Conservation (phyloP, 1,140 invertebrate genomes). For the Hycleus cichorii region DNA sequence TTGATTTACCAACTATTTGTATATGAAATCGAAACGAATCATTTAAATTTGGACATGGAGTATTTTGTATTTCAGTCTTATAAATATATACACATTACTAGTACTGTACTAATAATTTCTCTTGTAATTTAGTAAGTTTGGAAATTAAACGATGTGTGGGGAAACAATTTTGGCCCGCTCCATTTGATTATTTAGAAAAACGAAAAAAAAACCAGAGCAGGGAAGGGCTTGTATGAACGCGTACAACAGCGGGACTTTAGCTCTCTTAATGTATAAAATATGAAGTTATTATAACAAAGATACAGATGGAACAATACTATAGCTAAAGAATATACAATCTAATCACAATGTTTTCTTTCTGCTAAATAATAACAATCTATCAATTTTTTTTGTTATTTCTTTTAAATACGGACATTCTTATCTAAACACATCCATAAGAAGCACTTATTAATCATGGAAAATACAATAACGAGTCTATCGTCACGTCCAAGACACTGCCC, state of each 20-base stretch:
- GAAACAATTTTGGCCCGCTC: too few species aligned
- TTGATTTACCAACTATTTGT: too few species aligned
- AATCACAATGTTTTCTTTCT: slow-evolving; percentile 38
- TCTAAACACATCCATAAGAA: slow-evolving; percentile 44
- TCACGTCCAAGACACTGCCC: slow-evolving; percentile 25
- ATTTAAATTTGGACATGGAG: slow-evolving; percentile 33
- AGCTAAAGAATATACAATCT: slow-evolving; percentile 39
- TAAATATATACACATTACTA: slow-evolving; percentile 28
- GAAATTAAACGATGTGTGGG: too few species aligned
- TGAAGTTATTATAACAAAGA: slow-evolving; percentile 29
- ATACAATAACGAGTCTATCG: slow-evolving; percentile 37
- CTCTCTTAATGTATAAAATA: slow-evolving; percentile 21
- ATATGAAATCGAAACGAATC: too few species aligned
- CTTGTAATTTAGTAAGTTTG: background rate
- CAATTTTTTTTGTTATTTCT: too few species aligned
- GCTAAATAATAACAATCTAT: slow-evolving; percentile 41
- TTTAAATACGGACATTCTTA: slow-evolving; percentile 37
- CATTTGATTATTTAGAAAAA: background rate
- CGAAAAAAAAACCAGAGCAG: background rate
- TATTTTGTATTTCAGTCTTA: slow-evolving; percentile 36
- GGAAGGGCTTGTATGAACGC: slow-evolving; percentile 2
- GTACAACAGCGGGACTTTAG: too few species aligned
- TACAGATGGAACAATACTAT: slow-evolving; percentile 35
- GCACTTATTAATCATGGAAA: slow-evolving; percentile 43
- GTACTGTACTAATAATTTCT: slow-evolving; percentile 13